Base-by-base conservation (phyloP, 2,888 invertebrate genomes). In the Hydroisotoma schaefferi region DNA sequence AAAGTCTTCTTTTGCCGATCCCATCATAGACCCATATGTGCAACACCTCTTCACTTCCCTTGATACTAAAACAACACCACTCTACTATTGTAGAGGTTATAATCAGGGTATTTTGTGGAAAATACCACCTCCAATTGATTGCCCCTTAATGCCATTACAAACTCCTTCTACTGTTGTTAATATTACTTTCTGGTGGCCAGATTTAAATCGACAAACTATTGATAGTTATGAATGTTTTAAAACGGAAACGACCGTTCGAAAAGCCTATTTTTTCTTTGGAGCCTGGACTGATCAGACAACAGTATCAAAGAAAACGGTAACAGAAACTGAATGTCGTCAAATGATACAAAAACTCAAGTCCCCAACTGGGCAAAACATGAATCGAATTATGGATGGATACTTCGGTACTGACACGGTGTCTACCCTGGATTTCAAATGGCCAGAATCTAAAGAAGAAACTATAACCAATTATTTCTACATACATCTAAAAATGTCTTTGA, bases 141-240 rank as follows among this genome's bases (percentile, higher is more conserved):
- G 49, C 18, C 49, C 49, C 3, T 23, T 49, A 22, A 18, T 49
- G 15, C 10, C 46, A 15, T 12, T 12, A 10, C 10, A 12, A 12
- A 8, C 43, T 15, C 3, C 26, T 12, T 18, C 6, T 28, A 25
- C 8, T 4, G 49, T 49, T 8, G 18, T 49, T 8, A 4, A 25
- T 4, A 6, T 49, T 3, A 49, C 49, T 12, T 27, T 49, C 4
- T 49, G 49, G 49, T 49, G 49, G 49, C 49, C 12, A 27, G 28
- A 6, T 6, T n/a, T 49, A 12, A 25, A 27, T 6, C 27, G 20
- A 18, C 18, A 18, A 8, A 12, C 29, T 22, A 6, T 49, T 6
- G 15, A 15, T 28, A 28, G 8, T 5, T 28, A 49, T 27, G 49
- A 49, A 29, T 49, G 49, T 28, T 49, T n/a, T 6, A 49, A 49